Base-by-base conservation (phyloP, 2,888 invertebrate genomes). In the Dione juno region DNA sequence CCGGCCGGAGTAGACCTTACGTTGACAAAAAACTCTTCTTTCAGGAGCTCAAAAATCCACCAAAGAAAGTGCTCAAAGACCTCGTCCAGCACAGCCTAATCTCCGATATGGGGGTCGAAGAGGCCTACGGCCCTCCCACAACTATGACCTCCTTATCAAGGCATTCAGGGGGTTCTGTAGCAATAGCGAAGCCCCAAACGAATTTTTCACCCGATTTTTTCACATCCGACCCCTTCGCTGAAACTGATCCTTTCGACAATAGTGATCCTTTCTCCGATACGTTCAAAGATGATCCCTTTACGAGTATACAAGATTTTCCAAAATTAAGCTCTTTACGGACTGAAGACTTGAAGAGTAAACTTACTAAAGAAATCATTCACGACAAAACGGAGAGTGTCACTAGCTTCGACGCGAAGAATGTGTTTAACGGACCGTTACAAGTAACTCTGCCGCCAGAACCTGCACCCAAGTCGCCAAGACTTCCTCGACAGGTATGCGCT, bases 11-110 rank as follows among this genome's bases (percentile, higher is more conserved):
- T 91, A 97, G 97, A 92, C 98, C 98, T 75, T 98, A 98, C 94
- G 95, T 98, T 84, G 98, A 98, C 94, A 97, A 97, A 94, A 98
- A 98, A 94, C 97, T 97, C 93, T 98, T 98, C 94, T 98, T 98
- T 94, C 97, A 98, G 94, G 97, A 98, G 90, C 94, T 98, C 84
- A 98, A 98, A 94, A 98, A 98, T 92, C 98, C 98, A 79, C 97
- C 98, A 80, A 97, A 98, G 94, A 97, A 97, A 93, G 96, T 97
- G 75, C 95, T 98, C 81, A 97, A 98, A 93, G 98, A 98, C 90
- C 94, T 98, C 86, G 96, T 95, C 70, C 81, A 88, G 77, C 88
- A 88, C 79, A 81, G 86, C 81, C 84, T 90, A 75, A 85, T 89
- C 77, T 80, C 86, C 77, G 89, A 90, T 77, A 81, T 87, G 80